Conservation (phyloP, 2,888 invertebrate genomes). For the Cephus sareptanus region DNA sequence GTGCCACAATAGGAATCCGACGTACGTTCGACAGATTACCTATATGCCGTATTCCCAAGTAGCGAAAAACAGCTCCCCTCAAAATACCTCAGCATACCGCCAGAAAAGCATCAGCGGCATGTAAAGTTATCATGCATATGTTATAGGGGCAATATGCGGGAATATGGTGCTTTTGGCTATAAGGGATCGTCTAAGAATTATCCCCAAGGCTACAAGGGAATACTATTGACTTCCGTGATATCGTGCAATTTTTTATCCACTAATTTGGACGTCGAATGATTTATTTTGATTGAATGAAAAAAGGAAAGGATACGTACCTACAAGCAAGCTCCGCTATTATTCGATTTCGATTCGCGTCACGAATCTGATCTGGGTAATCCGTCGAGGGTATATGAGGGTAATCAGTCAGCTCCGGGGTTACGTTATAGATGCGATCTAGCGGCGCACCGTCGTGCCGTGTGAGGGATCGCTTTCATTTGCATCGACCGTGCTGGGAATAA, state of each 20-base stretch:
- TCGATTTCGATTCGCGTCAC: constrained; percentile 44
- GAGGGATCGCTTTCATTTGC: constrained; percentile 57
- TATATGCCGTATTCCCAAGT: too few species aligned
- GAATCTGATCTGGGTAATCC: constrained; percentile 50
- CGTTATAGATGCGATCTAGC: constrained; percentile 1
- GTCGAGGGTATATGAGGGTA: constrained; percentile 50
- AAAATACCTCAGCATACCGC: too few species aligned
- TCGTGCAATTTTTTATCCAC: neutral
- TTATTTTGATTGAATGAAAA: neutral
- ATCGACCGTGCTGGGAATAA: constrained; percentile 58
- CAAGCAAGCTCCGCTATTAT: neutral
- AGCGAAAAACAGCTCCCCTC: too few species aligned
- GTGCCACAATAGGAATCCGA: neutral
- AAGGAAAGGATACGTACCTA: neutral
- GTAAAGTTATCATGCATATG: too few species aligned
- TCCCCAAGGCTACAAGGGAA: neutral
- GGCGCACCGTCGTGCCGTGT: constrained; percentile 29
- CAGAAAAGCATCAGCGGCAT: too few species aligned
- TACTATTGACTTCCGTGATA: neutral
- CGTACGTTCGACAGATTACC: too few species aligned
- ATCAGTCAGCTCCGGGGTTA: constrained; percentile 47
- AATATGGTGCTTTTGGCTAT: too few species aligned
- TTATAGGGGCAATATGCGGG: too few species aligned
- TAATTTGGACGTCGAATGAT: neutral
- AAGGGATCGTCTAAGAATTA: neutral